Evolutionary conservation across 2,888 invertebrate genomes (phyloP), one percentile per base, ranked within the genome.

Genomic region (Agonopterix subpropinquella): DNA sequence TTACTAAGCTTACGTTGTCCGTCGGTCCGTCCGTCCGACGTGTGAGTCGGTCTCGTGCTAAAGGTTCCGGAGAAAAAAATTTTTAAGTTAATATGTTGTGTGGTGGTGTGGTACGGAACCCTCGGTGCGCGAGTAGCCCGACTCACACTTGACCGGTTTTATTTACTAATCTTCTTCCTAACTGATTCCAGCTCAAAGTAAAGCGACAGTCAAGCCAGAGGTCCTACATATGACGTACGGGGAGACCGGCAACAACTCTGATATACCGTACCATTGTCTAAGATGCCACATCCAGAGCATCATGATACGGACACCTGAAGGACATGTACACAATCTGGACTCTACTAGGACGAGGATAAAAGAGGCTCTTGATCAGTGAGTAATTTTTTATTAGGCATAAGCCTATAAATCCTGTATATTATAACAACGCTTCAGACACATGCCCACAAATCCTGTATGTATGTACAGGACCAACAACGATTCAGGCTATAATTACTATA

Each of bases 261-360:
- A 18, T 0, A 51, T 78, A 0, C 52, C 64, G 0, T 58, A 69
- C 44, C 64, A 52, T 2, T 79, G 79, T 48, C 57, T 59, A 1
- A 56, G 61, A 0, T 78, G 76, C 11, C 42, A 45, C 0, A 35
- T 65, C 1, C 55, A 50, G 28, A 55, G 55, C 15, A 53, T 74
- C 8, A 64, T 70, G 58, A 61, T 75, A 18, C 56, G 74, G 0
- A 53, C 60, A 0, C 35, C 43, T 0, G 71, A 72, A 36, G 56
- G 56, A 11, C 59, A 58, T 37, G 62, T 75, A 0, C 63, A 65
- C 41, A 80, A 80, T 44, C 37, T 80, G 5, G 75, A 76, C 10
- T 44, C 49, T 0, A 54, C 59, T 0, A 65, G 62, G 43, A 78
- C 66, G 41, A 52, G 58, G 1, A 42, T 76, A 0, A 56, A 56